Conservation (phyloP, 2,113 vertebrate genomes). For the Tinamus guttatus region DNA sequence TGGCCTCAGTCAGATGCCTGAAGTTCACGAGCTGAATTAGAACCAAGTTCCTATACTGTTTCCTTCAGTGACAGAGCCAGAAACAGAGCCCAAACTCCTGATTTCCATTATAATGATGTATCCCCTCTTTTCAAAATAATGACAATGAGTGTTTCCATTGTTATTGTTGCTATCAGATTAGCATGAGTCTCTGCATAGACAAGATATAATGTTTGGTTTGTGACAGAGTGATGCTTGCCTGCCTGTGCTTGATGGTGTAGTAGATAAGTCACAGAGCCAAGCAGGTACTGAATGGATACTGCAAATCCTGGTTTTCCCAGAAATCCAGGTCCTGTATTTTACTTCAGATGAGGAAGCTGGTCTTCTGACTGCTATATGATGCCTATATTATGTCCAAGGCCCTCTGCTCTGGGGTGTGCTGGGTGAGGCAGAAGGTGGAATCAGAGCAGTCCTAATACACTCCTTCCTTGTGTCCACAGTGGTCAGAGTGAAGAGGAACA, state of each 20-base stretch:
- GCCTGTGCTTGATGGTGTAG: not conserved
- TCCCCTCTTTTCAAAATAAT: not conserved
- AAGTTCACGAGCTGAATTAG: not conserved
- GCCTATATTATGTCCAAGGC: not conserved
- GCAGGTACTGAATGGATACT: rapidly evolving
- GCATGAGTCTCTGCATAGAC: not conserved
- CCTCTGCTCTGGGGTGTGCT: not conserved
- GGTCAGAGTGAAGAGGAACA: not conserved
- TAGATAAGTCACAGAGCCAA: not conserved
- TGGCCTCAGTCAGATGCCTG: not conserved
- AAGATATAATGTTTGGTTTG: not conserved
- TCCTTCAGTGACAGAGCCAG: rapidly evolving
- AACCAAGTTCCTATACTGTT: not conserved
- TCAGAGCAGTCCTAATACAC: not conserved
- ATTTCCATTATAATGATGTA: not conserved
- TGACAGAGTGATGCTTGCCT: not conserved
- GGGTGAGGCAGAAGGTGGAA: not conserved
- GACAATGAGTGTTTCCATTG: rapidly evolving
- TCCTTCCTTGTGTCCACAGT: not conserved
- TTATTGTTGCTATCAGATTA: not conserved
- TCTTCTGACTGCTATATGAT: not conserved
- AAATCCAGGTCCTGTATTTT: not conserved
- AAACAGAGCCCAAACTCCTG: not conserved
- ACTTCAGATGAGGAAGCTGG: not conserved
- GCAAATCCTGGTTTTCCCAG: not conserved